A percentile compares a stretch with the other conserved stretches of the same genome.
Conservation (phyloP, 2,113 vertebrate species). For the Pardalotus punctatus region DNA sequence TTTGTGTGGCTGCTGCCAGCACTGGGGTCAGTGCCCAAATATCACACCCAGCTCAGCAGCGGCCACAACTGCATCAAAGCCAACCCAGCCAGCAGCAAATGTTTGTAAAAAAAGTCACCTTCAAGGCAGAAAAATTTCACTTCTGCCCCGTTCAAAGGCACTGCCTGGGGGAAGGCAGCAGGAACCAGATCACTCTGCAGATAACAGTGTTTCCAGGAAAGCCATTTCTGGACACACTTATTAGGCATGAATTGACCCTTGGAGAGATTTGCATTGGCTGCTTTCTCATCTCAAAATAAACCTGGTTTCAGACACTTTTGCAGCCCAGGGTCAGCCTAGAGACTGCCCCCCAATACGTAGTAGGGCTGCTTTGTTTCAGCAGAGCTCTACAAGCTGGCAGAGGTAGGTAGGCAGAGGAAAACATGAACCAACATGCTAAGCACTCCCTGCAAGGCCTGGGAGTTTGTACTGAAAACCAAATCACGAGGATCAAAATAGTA, state of each 20-base stretch:
- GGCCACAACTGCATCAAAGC: not conserved
- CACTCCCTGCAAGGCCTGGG: not conserved
- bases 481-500: slow-evolving; percentile 23
- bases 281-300: not conserved
- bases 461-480: slow-evolving; percentile 42
- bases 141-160: not conserved
- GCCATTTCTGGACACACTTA: not conserved
- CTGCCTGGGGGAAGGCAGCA: not conserved
- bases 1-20: not conserved
- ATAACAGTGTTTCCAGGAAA: not conserved
- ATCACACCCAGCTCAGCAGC: not conserved
- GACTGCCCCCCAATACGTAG: not conserved
- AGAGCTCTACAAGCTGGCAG: slow-evolving; percentile 38
- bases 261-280: not conserved
- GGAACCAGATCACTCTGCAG: not conserved
- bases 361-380: slow-evolving; percentile 37
- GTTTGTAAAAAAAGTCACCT: not conserved
- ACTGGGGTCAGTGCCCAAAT: fast-evolving
- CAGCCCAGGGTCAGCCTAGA: not conserved
- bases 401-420: slow-evolving; percentile 22
- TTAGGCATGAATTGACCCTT: not conserved
- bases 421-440: slow-evolving; percentile 54
- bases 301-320: not conserved
- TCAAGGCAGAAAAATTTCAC: not conserved
- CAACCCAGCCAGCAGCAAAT: not conserved